phyloP scores from a whole-genome alignment of 2,888 invertebrate species.

The Drosophila siamana region DNA sequence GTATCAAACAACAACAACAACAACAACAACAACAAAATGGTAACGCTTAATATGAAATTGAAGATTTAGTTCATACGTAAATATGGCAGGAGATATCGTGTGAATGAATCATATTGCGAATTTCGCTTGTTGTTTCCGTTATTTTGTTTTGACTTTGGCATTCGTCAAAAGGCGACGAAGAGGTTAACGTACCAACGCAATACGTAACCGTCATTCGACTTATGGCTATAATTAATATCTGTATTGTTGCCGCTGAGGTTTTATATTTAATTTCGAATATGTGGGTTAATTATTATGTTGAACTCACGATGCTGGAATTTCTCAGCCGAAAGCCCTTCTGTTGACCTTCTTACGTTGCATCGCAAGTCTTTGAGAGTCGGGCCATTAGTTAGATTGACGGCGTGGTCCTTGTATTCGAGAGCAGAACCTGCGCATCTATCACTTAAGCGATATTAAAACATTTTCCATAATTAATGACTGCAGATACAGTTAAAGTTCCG shows the following conservation, averaged over 20 bases:
- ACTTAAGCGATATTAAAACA: constrained; percentile 63
- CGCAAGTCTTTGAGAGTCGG: constrained; percentile 22
- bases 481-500: constrained; percentile 56
- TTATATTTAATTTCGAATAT: constrained; percentile 39
- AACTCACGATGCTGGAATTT: constrained; percentile 31
- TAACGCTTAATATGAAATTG: constrained; percentile 38
- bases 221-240: constrained; percentile 26
- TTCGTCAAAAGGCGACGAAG: constrained; percentile 38
- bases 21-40: constrained; percentile 14
- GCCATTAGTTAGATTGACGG: constrained; percentile 69
- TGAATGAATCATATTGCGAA: constrained; percentile 67
- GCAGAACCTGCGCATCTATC: constrained; percentile 27
- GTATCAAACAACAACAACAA: constrained; percentile 25
- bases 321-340: constrained; percentile 20
- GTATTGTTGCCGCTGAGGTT: constrained; percentile 17
- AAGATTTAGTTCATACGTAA: constrained; percentile 38
- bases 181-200: constrained; percentile 55
- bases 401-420: constrained; percentile 37
- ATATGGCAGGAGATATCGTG: constrained; percentile 39
- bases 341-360: constrained; percentile 40
- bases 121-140: constrained; percentile 52
- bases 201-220: constrained; percentile 56
- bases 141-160: constrained; percentile 69
- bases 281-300: constrained; percentile 67
- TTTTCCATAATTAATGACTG: constrained; percentile 73